Evolutionary conservation across 1,140 invertebrate genomes (phyloP).

Genomic region (Vanessa atalanta): DNA sequence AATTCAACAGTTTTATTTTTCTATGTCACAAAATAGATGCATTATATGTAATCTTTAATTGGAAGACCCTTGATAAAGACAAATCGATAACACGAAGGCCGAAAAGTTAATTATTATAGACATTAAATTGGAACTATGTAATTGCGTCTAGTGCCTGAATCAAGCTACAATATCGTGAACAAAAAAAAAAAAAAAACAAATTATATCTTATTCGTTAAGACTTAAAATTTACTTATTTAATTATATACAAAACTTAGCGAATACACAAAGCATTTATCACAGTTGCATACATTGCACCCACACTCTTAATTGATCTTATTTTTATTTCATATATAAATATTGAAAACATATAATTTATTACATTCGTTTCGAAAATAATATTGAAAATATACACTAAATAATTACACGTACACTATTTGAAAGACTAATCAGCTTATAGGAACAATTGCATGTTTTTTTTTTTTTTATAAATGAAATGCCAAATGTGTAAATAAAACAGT

Average conservation of each 20-base stretch:
- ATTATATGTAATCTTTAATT: constrained; percentile 14
- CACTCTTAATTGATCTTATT: constrained; percentile 27
- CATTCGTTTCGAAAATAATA: not conserved
- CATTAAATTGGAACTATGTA: not conserved
- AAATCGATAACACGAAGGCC: constrained; percentile 13
- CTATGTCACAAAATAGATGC: constrained; percentile 14
- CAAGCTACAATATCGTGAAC: constrained; percentile 14
- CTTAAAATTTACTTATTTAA: constrained; percentile 13
- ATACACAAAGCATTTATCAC: constrained; percentile 72
- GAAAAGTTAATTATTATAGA: not conserved
- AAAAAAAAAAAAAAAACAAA: not conserved
- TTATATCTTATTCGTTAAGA: not conserved
- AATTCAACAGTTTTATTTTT: constrained; percentile 7
- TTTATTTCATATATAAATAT: not conserved
- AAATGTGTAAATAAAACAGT: not conserved
- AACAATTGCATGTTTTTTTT: not conserved
- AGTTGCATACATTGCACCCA: constrained; percentile 66
- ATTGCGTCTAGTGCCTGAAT: constrained; percentile 7
- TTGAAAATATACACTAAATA: no score
- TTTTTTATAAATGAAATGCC: not conserved
- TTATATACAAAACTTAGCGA: constrained; percentile 43
- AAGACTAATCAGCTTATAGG: constrained; percentile 1
- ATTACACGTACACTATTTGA: not conserved
- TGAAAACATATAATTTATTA: not conserved
- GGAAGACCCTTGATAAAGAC: constrained; percentile 20